phyloP scores from a whole-genome alignment of 2,113 vertebrate genomes.

The Azemiops feae region DNA sequence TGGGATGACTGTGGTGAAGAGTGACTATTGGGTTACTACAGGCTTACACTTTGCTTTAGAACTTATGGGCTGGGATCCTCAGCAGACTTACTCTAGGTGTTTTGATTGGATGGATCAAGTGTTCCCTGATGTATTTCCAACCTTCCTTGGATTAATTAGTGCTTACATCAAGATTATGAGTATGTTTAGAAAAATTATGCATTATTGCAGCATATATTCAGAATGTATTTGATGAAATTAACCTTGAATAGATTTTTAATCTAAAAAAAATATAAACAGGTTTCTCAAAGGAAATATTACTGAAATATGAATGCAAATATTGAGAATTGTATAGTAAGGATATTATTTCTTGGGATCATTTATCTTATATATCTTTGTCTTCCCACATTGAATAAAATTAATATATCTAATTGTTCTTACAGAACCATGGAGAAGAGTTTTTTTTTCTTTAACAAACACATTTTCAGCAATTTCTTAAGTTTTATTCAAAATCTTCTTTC shows the following conservation, averaged over 20 bases:
- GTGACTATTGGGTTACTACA: neutral
- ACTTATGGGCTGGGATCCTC: neutral
- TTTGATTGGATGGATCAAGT: neutral
- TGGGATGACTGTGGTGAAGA: neutral
- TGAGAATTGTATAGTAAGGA: neutral
- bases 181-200: neutral
- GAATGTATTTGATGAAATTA: neutral
- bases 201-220: neutral
- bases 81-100: neutral
- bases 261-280: neutral
- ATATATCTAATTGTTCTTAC: neutral
- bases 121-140: neutral
- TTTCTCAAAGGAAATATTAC: neutral
- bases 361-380: neutral
- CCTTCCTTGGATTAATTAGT: neutral
- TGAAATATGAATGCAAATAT: neutral
- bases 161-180: neutral
- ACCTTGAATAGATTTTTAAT: neutral
- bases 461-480: neutral
- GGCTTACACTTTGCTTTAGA: neutral
- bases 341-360: neutral
- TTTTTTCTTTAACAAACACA: neutral
- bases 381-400: neutral
- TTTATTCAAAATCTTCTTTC: neutral
- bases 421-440: neutral